Percentiles rank a stretch among this genome's conserved stretches.
Conservation (phyloP, 2,888 invertebrate genomes). For the Platerodrilus igneus region DNA sequence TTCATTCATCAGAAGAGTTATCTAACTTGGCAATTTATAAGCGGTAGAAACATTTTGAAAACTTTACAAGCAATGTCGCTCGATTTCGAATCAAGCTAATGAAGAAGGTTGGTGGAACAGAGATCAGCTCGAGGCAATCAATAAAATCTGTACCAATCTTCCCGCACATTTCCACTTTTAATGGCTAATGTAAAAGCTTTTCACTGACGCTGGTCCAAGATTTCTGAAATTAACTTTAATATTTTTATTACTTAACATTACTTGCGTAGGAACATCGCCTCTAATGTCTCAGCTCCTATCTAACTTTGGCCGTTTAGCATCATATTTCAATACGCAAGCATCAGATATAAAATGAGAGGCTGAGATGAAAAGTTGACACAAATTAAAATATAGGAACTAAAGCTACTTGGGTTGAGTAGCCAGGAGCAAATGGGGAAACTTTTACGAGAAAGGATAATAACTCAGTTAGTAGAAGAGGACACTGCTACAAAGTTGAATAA, state of each 20-base stretch:
- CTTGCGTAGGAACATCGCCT: conserved; percentile 20
- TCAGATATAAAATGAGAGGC: too few species aligned
- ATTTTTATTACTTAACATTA: conserved; percentile 22
- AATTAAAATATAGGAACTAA: conserved; percentile 42
- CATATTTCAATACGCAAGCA: conserved; percentile 23
- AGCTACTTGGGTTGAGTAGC: conserved; percentile 34
- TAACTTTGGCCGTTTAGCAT: conserved; percentile 20
- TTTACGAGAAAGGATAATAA: conserved; percentile 43
- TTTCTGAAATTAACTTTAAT: conserved; percentile 21
- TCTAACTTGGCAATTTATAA: conserved; percentile 18
- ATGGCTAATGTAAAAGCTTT: conserved; percentile 37
- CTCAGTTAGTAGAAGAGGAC: conserved; percentile 41
- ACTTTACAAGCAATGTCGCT: conserved; percentile 18
- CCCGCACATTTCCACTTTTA: conserved; percentile 39
- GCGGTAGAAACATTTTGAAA: conserved; percentile 19
- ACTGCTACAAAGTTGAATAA: conserved; percentile 35
- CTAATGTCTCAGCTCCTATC: conserved; percentile 17
- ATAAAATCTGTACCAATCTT: conserved; percentile 42
- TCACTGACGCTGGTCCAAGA: conserved; percentile 30
- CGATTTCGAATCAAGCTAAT: conserved; percentile 37
- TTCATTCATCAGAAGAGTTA: too few species aligned
- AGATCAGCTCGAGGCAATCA: conserved; percentile 36
- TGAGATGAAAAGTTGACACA: conserved; percentile 35
- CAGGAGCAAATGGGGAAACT: conserved; percentile 40
- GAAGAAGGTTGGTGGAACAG: conserved; percentile 30